Evolutionary conservation across 2,113 vertebrate species (phyloP), one percentile per base, ranked within the genome.

Genomic region (Deroptyus accipitrinus): DNA sequence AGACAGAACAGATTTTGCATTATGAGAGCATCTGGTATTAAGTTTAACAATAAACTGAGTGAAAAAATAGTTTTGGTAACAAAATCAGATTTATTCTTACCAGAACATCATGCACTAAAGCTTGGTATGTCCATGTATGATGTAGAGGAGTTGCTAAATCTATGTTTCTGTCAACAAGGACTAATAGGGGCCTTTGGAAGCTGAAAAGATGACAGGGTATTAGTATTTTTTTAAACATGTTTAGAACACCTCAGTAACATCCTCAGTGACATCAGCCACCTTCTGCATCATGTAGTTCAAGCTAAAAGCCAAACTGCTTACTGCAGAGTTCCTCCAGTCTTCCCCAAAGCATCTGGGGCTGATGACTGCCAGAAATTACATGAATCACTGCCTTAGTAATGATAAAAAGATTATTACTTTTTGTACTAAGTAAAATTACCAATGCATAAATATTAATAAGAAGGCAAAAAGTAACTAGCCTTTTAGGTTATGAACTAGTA

Each of bases 91-190:
- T 94, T 88, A 94, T 81, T 61, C 99, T 99, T 98, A 99, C 99
- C 99, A 99, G 98, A 83, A 99, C 99, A 89, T 99, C 99, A 89
- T 99, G 99, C 96, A 99, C 99, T 97, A 99, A 98, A 67, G 99
- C 99, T 97, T 99, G 99, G 97, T 99, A 99, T 88, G 99, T 99
- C 99, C 99, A 99, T 51, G 99, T 99, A 97, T 99, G 99, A 96
- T 99, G 99, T 69, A 99, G 98, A 97, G 99, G 99, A 94, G 99
- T 99, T 97, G 99, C 99, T 98, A 99, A 98, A 97, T 99, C 99
- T 97, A 99, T 97, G 96, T 99, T 99, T 97, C 99, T 99, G 96
- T 99, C 99, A 31, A 98, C 98, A 97, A 99, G 99, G 86, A 99
- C 99, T 96, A 99, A 98, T 68, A 99, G 97, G 35, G 99, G 99